Base-by-base conservation (phyloP, 2,113 vertebrate genomes). In the Odocoileus hemionus region DNA sequence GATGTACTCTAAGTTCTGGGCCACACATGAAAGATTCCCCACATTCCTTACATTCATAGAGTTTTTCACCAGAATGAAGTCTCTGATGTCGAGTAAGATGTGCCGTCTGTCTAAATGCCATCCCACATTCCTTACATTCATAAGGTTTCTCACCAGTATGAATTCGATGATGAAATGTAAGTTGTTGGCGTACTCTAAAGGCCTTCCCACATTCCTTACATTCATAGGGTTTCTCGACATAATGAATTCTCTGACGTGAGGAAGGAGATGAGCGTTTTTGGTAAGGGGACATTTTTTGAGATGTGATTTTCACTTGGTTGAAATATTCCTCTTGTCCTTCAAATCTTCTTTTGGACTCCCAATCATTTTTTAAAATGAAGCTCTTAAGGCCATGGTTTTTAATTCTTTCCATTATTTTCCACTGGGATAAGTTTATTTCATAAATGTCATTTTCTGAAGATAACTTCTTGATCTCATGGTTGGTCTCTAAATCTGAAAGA, bases 131-230 rank as follows among this genome's bases (percentile, higher is more conserved):
- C 83, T 98, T 90, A 92, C 98, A 98, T 25, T 78, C 58, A 74
- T 96, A 98, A 30, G 98, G 98, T 33, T 98, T 98, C 58, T 98
- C 98, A 54, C 98, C 98, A 60, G 97, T 98, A 54, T 98, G 98
- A 89, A 97, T 98, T 89, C 98, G 96, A 17, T 96, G 74, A 94
- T 98, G 98, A 64, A 98, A 97, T 87, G 96, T 97, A 86, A 98
- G 98, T 60, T 98, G 97, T 5, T 97, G 97, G 45, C 97, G 97
- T 2, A 97, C 97, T 96, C 95, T 89, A 54, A 98, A 98, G 6
- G 97, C 92, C 87, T 98, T 98, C 19, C 98, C 98, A 95, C 98
- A 98, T 30, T 97, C 97, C 2, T 90, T 84, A 36, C 98, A 98
- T 84, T 96, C 97, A 57, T 98, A 97, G 57, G 97, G 97, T 82